These are phyloP conservation scores for Lathamus discolor DNA, from an alignment of 2,113 vertebrate species.

Conservation along the genomic window DNA sequence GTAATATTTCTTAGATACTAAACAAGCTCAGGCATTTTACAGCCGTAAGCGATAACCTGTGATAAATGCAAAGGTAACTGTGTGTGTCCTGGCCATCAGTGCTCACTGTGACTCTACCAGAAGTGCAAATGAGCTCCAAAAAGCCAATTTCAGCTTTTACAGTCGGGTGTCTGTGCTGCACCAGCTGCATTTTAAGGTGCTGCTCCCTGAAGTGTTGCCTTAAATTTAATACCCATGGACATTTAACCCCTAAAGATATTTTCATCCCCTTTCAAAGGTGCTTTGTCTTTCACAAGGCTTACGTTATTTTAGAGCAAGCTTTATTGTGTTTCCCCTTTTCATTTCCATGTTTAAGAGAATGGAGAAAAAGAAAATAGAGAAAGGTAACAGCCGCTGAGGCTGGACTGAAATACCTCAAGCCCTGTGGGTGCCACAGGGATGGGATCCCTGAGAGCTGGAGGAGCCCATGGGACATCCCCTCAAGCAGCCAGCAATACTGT, in stretches of 20 bases:
- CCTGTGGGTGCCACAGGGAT: background rate
- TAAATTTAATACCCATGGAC: background rate
- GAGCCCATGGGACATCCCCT: background rate
- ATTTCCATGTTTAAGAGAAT: background rate
- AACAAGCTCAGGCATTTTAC: background rate
- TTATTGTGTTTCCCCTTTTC: background rate
- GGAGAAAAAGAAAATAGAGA: background rate
- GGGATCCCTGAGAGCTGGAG: rapidly evolving
- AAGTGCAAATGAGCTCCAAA: background rate
- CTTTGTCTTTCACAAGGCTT: background rate
- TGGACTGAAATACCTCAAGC: background rate
- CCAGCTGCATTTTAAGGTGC: background rate
- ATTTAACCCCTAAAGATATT: background rate
- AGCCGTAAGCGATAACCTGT: rapidly evolving
- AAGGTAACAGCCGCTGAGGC: background rate
- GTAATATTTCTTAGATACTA: background rate
- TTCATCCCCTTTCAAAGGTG: background rate
- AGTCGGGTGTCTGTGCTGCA: background rate
- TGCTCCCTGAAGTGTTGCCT: background rate
- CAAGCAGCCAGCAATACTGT: background rate
- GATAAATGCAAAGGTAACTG: background rate
- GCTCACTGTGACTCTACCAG: background rate
- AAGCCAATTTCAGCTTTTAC: background rate
- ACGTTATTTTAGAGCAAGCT: background rate
- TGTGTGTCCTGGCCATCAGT: background rate